Percentiles rank a stretch among this genome's conserved stretches.
Evolutionary conservation across 2,888 invertebrate species (phyloP).

Genomic region (Macropis europaea): DNA sequence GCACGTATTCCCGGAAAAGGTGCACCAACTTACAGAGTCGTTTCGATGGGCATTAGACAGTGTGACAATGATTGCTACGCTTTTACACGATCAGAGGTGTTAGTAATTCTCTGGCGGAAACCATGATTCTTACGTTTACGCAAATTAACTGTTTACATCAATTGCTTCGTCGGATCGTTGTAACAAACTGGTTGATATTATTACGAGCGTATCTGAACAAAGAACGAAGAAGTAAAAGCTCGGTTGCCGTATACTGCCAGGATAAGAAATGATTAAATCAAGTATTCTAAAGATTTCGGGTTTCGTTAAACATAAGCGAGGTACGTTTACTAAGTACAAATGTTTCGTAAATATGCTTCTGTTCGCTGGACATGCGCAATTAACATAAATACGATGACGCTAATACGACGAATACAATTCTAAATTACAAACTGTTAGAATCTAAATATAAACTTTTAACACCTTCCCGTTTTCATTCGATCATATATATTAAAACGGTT

Average conservation of each 20-base stretch:
- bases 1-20: conserved; percentile 31
- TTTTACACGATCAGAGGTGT: background rate
- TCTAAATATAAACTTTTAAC: conserved; percentile 27
- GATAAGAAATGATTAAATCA: conserved; percentile 1
- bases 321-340: conserved; percentile 63
- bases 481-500: background rate
- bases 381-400: conserved; percentile 25
- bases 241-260: background rate
- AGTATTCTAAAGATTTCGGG: conserved; percentile 12
- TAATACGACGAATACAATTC: conserved; percentile 13
- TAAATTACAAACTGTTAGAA: conserved; percentile 22
- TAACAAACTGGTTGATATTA: background rate
- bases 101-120: background rate
- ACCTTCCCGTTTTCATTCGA: conserved; percentile 6
- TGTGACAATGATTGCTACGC: background rate
- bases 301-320: conserved; percentile 29
- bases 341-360: conserved; percentile 27
- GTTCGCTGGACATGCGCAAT: conserved; percentile 22
- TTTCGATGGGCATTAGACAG: conserved; percentile 55
- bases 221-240: background rate
- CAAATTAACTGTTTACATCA: no score
- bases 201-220: background rate
- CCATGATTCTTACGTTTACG: no score
- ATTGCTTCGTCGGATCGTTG: background rate
- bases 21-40: conserved; percentile 45